phyloP scores from a whole-genome alignment of 1,140 invertebrate genomes.

The Procambarus clarkii region DNA sequence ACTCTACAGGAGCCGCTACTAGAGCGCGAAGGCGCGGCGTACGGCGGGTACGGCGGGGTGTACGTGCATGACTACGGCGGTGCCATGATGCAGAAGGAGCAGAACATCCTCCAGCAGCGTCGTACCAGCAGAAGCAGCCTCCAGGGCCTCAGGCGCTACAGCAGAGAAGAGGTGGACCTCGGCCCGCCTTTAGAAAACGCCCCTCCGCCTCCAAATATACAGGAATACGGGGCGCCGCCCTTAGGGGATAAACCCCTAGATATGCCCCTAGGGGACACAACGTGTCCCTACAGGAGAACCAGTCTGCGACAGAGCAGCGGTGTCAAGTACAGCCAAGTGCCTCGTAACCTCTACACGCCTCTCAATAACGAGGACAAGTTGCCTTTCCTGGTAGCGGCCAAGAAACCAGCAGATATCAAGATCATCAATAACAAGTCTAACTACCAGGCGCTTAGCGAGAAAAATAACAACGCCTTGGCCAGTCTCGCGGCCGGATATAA shows the following conservation, averaged over 20 bases:
- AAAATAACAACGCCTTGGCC: slow-evolving; percentile 67
- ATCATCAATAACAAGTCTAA: slow-evolving; percentile 69
- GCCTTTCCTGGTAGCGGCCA: slow-evolving; percentile 26
- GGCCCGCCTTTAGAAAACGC: slow-evolving; percentile 55
- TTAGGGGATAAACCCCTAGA: not conserved
- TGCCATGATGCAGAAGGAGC: slow-evolving; percentile 72
- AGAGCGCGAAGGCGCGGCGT: slow-evolving; percentile 27
- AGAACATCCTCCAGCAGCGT: slow-evolving; percentile 55
- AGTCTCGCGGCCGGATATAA: slow-evolving; percentile 55
- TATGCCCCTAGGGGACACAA: not conserved
- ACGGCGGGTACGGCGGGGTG: slow-evolving; percentile 67
- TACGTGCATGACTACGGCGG: slow-evolving; percentile 73
- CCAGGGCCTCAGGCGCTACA: slow-evolving; percentile 23
- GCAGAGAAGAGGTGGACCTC: slow-evolving; percentile 32
- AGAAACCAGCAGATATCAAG: slow-evolving; percentile 61
- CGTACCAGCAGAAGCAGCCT: slow-evolving; percentile 49
- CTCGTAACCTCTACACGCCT: slow-evolving; percentile 64
- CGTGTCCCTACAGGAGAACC: slow-evolving; percentile 40
- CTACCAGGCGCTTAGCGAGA: slow-evolving; percentile 48
- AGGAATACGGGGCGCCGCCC: slow-evolving; percentile 5
- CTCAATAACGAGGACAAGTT: slow-evolving; percentile 65
- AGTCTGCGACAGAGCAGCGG: slow-evolving; percentile 34
- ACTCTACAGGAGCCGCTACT: slow-evolving; percentile 11
- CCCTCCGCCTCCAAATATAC: slow-evolving; percentile 32
- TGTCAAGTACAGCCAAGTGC: slow-evolving; percentile 66